These are phyloP conservation scores for Macquaria ambigua DNA, from an alignment of 2,113 vertebrate genomes.

Conservation along the genomic window DNA sequence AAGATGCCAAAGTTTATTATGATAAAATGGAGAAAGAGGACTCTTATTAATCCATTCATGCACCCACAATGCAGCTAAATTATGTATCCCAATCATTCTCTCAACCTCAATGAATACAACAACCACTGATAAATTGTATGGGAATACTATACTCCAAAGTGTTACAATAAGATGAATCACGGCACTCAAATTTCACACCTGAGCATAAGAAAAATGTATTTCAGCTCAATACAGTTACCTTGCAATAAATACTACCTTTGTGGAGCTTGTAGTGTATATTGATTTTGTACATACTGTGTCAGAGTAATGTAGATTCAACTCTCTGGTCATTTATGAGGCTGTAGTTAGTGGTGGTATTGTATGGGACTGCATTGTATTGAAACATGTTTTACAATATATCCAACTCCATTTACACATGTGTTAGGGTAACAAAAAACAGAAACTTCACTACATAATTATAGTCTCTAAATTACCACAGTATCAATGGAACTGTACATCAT, in stretches of 20 bases:
- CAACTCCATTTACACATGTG: background rate
- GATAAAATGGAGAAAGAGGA: background rate
- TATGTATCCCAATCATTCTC: background rate
- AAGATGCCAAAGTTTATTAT: background rate
- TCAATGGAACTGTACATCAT: background rate
- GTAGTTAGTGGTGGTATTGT: background rate
- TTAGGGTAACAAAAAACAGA: too few relatives aligned
- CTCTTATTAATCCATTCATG: too few relatives aligned
- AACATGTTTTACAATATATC: background rate
- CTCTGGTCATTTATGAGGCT: background rate
- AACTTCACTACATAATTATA: too few relatives aligned
- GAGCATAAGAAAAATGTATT: background rate
- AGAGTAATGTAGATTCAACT: background rate
- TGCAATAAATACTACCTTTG: background rate
- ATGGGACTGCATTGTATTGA: background rate
- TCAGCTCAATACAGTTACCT: background rate
- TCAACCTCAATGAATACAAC: background rate
- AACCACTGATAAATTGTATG: background rate
- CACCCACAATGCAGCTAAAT: background rate
- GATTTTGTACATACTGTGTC: background rate
- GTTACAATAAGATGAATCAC: background rate
- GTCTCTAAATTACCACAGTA: background rate
- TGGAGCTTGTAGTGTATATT: background rate
- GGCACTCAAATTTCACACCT: background rate
- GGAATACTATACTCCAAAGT: background rate